Evolutionary conservation across 2,888 invertebrate species (phyloP), one percentile per base, ranked within the genome.

Genomic region (Anticlea derivata): DNA sequence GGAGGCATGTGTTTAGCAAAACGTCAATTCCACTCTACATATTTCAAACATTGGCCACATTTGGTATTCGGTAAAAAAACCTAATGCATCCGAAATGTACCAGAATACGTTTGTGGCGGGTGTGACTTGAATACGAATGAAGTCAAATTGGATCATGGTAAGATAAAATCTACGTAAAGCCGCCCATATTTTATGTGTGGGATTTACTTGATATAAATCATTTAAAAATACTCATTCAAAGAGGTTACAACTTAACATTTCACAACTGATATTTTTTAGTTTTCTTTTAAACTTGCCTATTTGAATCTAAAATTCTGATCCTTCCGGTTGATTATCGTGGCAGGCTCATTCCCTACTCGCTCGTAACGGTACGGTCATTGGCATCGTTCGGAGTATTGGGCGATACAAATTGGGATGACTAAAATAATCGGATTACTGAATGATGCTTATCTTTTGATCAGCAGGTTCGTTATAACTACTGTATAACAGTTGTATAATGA

Each of bases 51-150:
- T 62, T 58, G 58, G 52, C 51, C 54, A 58, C 58, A 47, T 63
- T 65, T 50, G 60, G 61, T 64, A 57, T 68, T 65, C 60, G 50
- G 63, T 66, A 64, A 72, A 74, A 78, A 80, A 76, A 71, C 73
- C 75, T 80, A 83, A 85, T 84, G 82, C 83, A 86, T 86, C 75
- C 75, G 71, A 80, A 86, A 86, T 83, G 75, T 78, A 81, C 78
- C 76, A 65, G 78, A 78, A 81, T 82, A 77, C 79, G 80, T 75
- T 80, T 70, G 70, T 70, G 68, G 58, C 70, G 65, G 68, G 71
- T 68, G 78, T 78, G 84, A 78, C 79, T 80, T 80, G 87, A 88
- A 88, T 88, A 86, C 79, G 74, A 88, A 88, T 88, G 80, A 83
- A 80, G 73, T 77, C 75, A 80, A 84, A 87, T 85, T 86, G 84